Base-by-base conservation (phyloP, 2,113 vertebrate species). In the Nannobrachium achirus region DNA sequence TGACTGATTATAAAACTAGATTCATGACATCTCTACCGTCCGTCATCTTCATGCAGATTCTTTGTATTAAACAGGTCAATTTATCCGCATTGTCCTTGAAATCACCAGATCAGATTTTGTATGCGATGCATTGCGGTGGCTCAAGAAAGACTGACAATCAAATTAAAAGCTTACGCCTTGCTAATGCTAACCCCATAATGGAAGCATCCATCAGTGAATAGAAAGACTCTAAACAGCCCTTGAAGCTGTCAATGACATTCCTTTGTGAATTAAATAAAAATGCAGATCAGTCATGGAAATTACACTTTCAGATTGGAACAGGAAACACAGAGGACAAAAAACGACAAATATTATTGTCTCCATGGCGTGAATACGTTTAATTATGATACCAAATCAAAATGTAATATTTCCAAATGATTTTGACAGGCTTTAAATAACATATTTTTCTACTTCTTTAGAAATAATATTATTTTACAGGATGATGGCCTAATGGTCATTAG, bases 171-270 rank as follows among this genome's bases (percentile, higher is more conserved):
- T 8, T 71, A 66, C 19, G 3, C 57, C 48, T 67, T 79, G 58
- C 58, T 69, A 80, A 76, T 76, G 67, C 63, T 73, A 65, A 77
- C 76, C 59, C 78, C 69, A 56, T 86, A 75, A 88, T 76, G 83
- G 63, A 38, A 46, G 52, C 53, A 59, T 57, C 38, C 48, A 63
- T 20, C 62, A 57, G 53, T 53, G 73, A 70, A 75, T 42, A 41
- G 69, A 66, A 65, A 75, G 38, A 70, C 60, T 25, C 58, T 88
- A 87, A 89, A 84, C 65, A 75, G 74, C 57, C 78, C 86, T 82
- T 63, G 45, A 59, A 83, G 77, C 78, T 53, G 86, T 69, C 83
- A 80, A 79, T 89, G 79, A 87, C 16, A 73, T 76, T 67, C 3
- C 42, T 56, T 44, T 44, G 33, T 10, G 48, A 70, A 84, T 79